Percentiles rank a stretch among this genome's conserved stretches.
phyloP scores from a whole-genome alignment of 2,888 invertebrate species.

The Leptura quadrifasciata region DNA sequence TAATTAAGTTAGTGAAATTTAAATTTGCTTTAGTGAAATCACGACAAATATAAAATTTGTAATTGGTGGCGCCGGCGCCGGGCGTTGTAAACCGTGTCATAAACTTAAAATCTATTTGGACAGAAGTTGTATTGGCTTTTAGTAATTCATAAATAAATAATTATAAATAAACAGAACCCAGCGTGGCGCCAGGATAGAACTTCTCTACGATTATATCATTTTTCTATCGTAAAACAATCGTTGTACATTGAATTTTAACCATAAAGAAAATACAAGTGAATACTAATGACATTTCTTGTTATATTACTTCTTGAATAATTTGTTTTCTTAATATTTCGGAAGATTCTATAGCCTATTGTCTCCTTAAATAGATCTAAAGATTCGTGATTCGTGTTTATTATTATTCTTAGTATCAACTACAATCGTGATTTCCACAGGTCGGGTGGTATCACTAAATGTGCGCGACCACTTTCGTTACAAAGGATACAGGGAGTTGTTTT shows the following conservation, averaged over 20 bases:
- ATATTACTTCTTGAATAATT: neutral
- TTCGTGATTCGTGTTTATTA: too few relatives aligned
- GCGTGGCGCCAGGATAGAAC: slow-evolving; percentile 4
- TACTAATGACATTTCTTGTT: neutral
- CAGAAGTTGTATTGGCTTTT: slow-evolving; percentile 20
- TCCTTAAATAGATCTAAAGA: neutral
- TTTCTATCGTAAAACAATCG: slow-evolving; percentile 1
- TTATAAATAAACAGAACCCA: slow-evolving; percentile 14
- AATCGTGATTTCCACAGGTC: too few relatives aligned
- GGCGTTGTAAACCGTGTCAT: slow-evolving; percentile 5
- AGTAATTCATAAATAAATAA: slow-evolving; percentile 31
- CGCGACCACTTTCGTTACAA: too few relatives aligned
- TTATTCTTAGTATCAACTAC: too few relatives aligned
- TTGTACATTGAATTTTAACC: neutral
- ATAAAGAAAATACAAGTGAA: slow-evolving; percentile 4
- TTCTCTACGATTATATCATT: neutral
- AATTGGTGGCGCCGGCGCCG: slow-evolving; percentile 13
- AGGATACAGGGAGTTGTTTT: too few relatives aligned
- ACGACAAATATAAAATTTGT: slow-evolving; percentile 1
- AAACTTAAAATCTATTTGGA: slow-evolving; percentile 24
- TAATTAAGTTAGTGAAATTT: neutral
- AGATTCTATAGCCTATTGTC: neutral
- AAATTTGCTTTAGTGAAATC: slow-evolving; percentile 3
- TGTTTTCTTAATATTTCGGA: neutral
- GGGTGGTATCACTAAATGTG: too few relatives aligned